Conservation (phyloP, 2,888 invertebrate genomes). For the Cephus pygmeus region DNA sequence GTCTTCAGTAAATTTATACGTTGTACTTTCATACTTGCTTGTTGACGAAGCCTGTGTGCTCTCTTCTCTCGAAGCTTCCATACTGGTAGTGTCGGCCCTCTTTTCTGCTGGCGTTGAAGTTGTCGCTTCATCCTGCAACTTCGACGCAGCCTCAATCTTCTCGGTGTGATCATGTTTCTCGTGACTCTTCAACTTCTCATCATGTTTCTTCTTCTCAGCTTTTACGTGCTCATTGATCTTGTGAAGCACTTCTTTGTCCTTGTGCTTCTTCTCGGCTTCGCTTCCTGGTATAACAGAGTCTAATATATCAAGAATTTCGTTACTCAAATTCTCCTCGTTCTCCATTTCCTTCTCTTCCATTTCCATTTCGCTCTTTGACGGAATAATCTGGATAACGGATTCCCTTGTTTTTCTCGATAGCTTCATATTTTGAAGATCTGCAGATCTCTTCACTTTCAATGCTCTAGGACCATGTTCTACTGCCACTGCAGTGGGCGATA, state of each 20-base stretch:
- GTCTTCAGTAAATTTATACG: slow-evolving; percentile 1
- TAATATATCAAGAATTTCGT: slow-evolving; percentile 62
- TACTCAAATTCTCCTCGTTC: slow-evolving; percentile 55
- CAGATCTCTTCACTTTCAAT: slow-evolving; percentile 1
- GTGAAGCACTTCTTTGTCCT: slow-evolving; percentile 12
- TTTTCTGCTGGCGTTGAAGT: slow-evolving; percentile 17
- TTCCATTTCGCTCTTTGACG: slow-evolving; percentile 51
- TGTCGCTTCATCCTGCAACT: not conserved
- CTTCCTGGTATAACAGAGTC: slow-evolving; percentile 52
- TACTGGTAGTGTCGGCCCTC: not conserved
- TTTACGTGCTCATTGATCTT: slow-evolving; percentile 5
- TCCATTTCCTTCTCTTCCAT: slow-evolving; percentile 42
- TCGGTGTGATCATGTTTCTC: slow-evolving; percentile 25
- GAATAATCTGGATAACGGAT: slow-evolving; percentile 58
- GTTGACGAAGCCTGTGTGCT: not conserved
- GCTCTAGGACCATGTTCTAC: slow-evolving; percentile 66
- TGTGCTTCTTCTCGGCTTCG: slow-evolving; percentile 22
- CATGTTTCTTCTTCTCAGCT: slow-evolving; percentile 16
- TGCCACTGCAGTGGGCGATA: slow-evolving; percentile 56
- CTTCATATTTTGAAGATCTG: not conserved
- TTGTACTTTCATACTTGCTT: slow-evolving; percentile 1
- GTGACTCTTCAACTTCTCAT: slow-evolving; percentile 7
- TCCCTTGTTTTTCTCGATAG: slow-evolving; percentile 32
- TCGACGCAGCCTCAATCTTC: slow-evolving; percentile 18
- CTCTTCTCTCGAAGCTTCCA: not conserved